phyloP scores from a whole-genome alignment of 2,797 vertebrate genomes.

The Chaetophractus vellerosus region DNA sequence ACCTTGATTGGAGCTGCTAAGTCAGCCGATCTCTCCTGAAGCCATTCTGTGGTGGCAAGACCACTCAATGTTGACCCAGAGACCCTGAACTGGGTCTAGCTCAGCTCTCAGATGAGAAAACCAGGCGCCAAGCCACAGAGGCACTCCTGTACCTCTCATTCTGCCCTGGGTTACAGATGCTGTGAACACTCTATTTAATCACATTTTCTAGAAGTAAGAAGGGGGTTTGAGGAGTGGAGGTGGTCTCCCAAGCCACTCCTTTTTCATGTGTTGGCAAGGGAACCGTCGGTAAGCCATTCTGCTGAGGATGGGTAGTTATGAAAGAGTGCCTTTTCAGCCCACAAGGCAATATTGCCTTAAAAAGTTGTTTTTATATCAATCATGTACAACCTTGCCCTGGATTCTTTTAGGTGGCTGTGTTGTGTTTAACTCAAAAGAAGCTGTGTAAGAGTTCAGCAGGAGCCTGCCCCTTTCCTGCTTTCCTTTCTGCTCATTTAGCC shows the following conservation, averaged over 20 bases:
- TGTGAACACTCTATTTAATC: not conserved
- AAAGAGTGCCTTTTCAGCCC: slow-evolving; percentile 46
- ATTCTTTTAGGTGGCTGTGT: not conserved
- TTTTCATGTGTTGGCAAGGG: slow-evolving; percentile 5
- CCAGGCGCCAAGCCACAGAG: not conserved
- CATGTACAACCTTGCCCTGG: not conserved
- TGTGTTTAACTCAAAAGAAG: not conserved
- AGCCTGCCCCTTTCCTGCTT: not conserved
- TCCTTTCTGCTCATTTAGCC: not conserved
- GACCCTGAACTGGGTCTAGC: not conserved
- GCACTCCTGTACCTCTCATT: not conserved
- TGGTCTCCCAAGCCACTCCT: not conserved
- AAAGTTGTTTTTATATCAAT: not conserved
- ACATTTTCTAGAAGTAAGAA: not conserved
- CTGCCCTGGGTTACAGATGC: not conserved
- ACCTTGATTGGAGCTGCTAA: not conserved
- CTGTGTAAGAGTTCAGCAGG: not conserved
- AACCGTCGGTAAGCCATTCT: slow-evolving; percentile 42
- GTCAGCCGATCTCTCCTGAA: not conserved
- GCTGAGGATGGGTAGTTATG: slow-evolving; percentile 23
- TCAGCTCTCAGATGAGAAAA: not conserved
- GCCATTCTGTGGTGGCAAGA: not conserved
- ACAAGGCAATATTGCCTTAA: slow-evolving; percentile 29
- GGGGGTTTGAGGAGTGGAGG: not conserved
- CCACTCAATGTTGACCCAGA: not conserved